Base-by-base conservation (phyloP, 2,888 invertebrate species). In the Platycnemis pennipes region DNA sequence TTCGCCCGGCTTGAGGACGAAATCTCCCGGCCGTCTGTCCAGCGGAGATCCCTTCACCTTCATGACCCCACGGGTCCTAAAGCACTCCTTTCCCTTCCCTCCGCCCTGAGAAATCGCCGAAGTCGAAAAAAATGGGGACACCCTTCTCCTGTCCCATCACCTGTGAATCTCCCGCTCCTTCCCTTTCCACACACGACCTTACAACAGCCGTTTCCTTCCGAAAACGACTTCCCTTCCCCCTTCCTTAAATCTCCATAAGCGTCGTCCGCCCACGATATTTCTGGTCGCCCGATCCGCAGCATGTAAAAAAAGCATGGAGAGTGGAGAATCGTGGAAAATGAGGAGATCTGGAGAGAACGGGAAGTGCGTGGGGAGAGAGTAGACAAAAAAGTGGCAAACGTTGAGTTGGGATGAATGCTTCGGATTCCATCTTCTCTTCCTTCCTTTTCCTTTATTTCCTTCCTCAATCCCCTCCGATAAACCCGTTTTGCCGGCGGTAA, bases 161-260 rank as follows among this genome's bases (percentile, higher is more conserved):
- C 77, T 31, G 77, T 37, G 37, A 77, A 77, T 77, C 77, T 77
- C 22, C 5, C 77, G 26, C 8, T 16, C 63, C n/a, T n/a, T 1
- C 26, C 22, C 63, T 63, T n/a, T 63, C 63, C 63, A 5, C 63
- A n/a, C 63, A 63, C 31, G 37, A 16, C 77, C 77, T 77, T 77
- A 37, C 77, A 77, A 77, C 77, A 77, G 77, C 77, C 77, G 77
- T 77, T 77, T 77, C 77, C 77, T 77, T 77, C 77, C 77, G 37
- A 77, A 37, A 77, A 77, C 77, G 77, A 37, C 77, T 77, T 77
- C 77, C 37, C 37, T 37, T 11, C 13, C 37, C 37, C 77, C 16
- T 77, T 77, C 77, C 77, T 77, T 77, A 77, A 37, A 77, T 77
- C 77, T 77, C 77, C 77, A 77, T 77, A 37, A 77, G 77, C 37